Percentiles rank a stretch among this genome's conserved stretches.
Conservation (phyloP, 2,797 vertebrate species). For the Leptodactylus fallax region DNA sequence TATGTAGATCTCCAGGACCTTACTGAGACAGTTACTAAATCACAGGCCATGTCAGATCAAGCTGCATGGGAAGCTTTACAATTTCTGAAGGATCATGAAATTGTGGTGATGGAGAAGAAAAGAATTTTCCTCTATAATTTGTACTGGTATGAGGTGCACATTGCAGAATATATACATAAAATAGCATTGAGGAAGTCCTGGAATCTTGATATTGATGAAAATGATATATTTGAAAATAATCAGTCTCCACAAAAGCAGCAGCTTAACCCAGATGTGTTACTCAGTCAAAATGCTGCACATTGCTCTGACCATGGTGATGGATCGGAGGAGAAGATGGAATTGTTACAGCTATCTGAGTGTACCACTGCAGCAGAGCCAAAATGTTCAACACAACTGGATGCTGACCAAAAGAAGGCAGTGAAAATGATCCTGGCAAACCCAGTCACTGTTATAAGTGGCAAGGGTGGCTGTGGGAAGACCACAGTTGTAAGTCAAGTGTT, state of each 20-base stretch:
- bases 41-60: constrained; percentile 63
- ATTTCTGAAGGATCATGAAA: constrained; percentile 75
- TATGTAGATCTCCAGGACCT: constrained; percentile 72
- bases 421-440: constrained; percentile 82
- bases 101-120: constrained; percentile 73
- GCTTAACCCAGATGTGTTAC: background rate
- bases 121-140: constrained; percentile 74
- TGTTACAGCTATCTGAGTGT: background rate
- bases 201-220: constrained; percentile 73
- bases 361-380: constrained; percentile 11
- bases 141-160: constrained; percentile 77
- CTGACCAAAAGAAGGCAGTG: constrained; percentile 78
- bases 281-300: background rate
- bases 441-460: constrained; percentile 84
- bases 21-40: constrained; percentile 57
- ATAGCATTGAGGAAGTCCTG: constrained; percentile 69
- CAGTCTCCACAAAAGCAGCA: background rate
- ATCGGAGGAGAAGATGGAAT: background rate
- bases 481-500: constrained; percentile 83
- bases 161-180: constrained; percentile 71
- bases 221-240: constrained; percentile 68
- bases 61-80: constrained; percentile 74
- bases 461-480: constrained; percentile 87
- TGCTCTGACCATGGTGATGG: background rate
- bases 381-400: constrained; percentile 68